These are phyloP conservation scores for Nyctereutes procyonoides DNA, from an alignment of 2,113 vertebrate genomes.

Conservation along the genomic window DNA sequence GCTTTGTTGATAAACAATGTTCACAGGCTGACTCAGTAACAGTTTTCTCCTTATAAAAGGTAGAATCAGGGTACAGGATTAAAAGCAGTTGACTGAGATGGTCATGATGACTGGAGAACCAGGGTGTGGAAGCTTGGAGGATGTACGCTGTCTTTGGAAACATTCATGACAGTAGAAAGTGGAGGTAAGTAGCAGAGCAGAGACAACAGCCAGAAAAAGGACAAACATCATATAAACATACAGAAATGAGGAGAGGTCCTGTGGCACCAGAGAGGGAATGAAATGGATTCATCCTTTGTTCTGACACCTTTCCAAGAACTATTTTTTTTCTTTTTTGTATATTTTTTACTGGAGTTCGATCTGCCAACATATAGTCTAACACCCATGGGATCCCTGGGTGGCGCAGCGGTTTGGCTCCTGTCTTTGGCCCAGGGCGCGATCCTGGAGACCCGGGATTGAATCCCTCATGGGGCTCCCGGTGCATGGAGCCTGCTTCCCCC, in stretches of 20 bases:
- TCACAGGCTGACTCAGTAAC: not conserved
- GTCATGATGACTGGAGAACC: not conserved
- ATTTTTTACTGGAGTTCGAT: too few relatives aligned
- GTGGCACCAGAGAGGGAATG: not conserved
- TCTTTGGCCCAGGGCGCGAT: too few relatives aligned
- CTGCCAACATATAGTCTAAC: too few relatives aligned
- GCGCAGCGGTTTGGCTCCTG: too few relatives aligned
- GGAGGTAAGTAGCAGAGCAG: not conserved
- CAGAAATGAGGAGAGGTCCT: not conserved
- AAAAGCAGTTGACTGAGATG: not conserved
- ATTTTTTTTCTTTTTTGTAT: not conserved
- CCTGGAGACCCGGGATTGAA: too few relatives aligned
- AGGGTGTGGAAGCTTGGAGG: not conserved
- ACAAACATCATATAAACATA: not conserved
- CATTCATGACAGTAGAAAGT: not conserved
- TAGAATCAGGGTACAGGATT: not conserved
- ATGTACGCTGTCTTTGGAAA: not conserved
- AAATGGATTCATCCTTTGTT: not conserved
- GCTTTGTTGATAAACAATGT: not conserved
- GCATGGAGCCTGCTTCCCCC: too few relatives aligned
- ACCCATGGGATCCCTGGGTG: too few relatives aligned
- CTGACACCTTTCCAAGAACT: not conserved
- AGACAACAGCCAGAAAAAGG: not conserved
- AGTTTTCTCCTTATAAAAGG: not conserved
- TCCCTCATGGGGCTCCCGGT: too few relatives aligned